Percentiles rank a stretch among this genome's conserved stretches.
phyloP scores from a whole-genome alignment of 2,113 vertebrate species.

The Meriones unguiculatus region DNA sequence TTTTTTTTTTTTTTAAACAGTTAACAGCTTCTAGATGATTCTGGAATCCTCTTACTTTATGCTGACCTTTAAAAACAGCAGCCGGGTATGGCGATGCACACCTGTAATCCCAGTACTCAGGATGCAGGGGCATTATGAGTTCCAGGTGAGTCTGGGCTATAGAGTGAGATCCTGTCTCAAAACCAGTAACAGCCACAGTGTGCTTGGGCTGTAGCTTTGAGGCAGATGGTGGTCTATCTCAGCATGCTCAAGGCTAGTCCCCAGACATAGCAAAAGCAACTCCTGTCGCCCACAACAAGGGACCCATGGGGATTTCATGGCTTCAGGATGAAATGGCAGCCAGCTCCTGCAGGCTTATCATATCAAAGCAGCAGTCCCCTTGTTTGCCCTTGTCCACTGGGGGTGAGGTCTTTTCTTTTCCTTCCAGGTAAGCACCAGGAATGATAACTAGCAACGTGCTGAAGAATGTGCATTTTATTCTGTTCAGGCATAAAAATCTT shows the following conservation, averaged over 20 bases:
- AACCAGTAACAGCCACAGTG: neutral
- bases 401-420: neutral
- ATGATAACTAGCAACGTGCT: slow-evolving; percentile 4
- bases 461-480: slow-evolving; percentile 45
- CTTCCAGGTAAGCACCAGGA: slow-evolving; percentile 17
- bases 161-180: neutral
- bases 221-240: neutral
- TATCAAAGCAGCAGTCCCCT: neutral
- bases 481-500: slow-evolving; percentile 45
- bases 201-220: neutral
- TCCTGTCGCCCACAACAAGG: neutral
- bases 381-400: neutral
- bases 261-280: neutral
- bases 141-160: neutral
- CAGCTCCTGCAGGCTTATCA: neutral
- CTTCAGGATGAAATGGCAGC: neutral
- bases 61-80: neutral
- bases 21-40: neutral
- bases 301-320: neutral
- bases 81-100: neutral
- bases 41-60: neutral
- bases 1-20: no score
- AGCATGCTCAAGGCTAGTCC: neutral
- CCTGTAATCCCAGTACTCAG: neutral
- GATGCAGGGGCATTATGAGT: neutral